Conservation (phyloP, 2,888 invertebrate species). For the Sarcophaga variegata region DNA sequence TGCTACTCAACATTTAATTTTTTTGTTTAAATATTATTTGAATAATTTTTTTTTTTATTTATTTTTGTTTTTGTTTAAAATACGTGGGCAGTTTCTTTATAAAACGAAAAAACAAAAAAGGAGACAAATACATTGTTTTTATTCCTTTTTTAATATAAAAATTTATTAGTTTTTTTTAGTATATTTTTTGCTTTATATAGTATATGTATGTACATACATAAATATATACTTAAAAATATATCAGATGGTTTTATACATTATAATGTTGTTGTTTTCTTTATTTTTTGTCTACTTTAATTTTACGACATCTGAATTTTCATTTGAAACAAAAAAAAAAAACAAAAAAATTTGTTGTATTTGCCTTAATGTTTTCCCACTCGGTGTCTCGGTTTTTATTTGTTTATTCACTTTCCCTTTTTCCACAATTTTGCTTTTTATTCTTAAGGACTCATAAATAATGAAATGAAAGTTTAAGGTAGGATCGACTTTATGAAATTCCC, state of each 20-base stretch:
- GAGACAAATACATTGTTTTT: conserved; percentile 21
- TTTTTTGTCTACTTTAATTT: background rate
- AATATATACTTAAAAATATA: background rate
- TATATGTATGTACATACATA: background rate
- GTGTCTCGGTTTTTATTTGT: conserved; percentile 10
- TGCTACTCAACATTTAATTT: background rate
- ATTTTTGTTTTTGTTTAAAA: conserved; percentile 7
- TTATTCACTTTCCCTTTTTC: conserved; percentile 12
- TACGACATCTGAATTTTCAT: conserved; percentile 17
- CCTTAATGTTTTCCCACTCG: background rate
- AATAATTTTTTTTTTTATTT: too few species aligned
- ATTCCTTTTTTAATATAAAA: conserved; percentile 15
- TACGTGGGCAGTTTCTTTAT: conserved; percentile 45
- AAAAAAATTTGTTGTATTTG: background rate
- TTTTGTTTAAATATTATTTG: too few species aligned
- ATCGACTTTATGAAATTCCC: background rate
- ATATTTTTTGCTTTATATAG: conserved; percentile 21
- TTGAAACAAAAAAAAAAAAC: conserved; percentile 13
- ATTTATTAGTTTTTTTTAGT: conserved; percentile 42
- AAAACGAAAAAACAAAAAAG: conserved; percentile 30
- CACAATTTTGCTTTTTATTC: background rate
- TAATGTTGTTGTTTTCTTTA: conserved; percentile 20
- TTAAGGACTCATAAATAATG: background rate
- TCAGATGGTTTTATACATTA: conserved; percentile 10
- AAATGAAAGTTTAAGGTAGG: background rate